Evolutionary conservation across 2,113 vertebrate genomes (phyloP).

Genomic region (Anseranas semipalmata): DNA sequence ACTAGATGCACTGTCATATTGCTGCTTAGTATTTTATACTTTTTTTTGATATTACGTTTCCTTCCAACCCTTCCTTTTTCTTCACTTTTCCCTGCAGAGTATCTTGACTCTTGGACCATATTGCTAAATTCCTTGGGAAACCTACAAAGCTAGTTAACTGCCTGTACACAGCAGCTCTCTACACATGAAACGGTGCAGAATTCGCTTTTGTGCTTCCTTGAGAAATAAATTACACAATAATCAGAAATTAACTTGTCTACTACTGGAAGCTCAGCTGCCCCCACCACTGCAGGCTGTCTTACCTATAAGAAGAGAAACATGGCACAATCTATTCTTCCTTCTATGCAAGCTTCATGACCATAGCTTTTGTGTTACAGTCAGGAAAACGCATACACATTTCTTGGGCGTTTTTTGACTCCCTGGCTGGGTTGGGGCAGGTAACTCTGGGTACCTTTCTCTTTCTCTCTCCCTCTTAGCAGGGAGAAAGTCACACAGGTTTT

Average conservation of each 20-base stretch:
- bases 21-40: background rate
- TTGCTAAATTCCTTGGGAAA: background rate
- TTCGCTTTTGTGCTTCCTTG: background rate
- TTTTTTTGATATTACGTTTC: background rate
- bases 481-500: background rate
- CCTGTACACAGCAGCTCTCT: background rate
- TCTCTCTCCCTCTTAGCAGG: background rate
- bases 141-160: background rate
- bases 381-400: background rate
- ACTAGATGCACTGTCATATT: background rate
- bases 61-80: background rate
- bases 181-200: background rate
- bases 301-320: background rate
- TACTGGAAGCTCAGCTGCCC: background rate
- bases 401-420: background rate
- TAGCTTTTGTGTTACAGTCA: background rate
- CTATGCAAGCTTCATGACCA: background rate
- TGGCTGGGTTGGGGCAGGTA: background rate
- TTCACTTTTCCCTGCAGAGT: background rate
- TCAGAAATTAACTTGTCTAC: background rate
- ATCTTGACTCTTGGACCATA: background rate
- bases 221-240: background rate
- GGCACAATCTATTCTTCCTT: background rate
- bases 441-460: background rate
- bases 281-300: background rate